phyloP scores from a whole-genome alignment of 2,888 invertebrate genomes.

The Diarsia rubi region DNA sequence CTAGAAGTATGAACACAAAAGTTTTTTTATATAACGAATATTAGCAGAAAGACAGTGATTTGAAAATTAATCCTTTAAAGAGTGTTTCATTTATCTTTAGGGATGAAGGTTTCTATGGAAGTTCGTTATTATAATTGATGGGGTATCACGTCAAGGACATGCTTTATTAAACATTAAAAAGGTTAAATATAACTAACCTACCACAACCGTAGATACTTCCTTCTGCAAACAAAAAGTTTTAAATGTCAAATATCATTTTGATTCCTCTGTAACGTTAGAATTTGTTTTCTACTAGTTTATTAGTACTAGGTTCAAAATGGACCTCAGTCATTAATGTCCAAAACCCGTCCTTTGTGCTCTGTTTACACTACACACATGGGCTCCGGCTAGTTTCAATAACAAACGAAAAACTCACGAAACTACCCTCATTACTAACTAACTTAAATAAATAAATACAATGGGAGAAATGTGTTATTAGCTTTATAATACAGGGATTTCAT shows the following conservation, averaged over 20 bases:
- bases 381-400: conserved; percentile 56
- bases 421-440: conserved; percentile 40
- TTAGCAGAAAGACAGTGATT: background rate
- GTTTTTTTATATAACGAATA: background rate
- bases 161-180: background rate
- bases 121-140: background rate
- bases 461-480: background rate
- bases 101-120: background rate
- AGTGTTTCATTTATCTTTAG: background rate
- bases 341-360: conserved; percentile 56
- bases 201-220: background rate
- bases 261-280: conserved; percentile 11
- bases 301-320: conserved; percentile 25
- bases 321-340: conserved; percentile 53
- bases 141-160: background rate
- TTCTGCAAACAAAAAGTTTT: background rate
- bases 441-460: conserved; percentile 34
- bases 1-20: background rate
- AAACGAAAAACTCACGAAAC: conserved; percentile 54
- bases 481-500: background rate
- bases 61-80: background rate
- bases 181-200: background rate
- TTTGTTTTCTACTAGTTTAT: conserved; percentile 31
- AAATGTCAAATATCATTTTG: background rate
- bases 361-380: conserved; percentile 49